These are phyloP conservation scores for Coryphaenoides rupestris DNA, from an alignment of 2,113 vertebrate genomes.

Conservation along the genomic window DNA sequence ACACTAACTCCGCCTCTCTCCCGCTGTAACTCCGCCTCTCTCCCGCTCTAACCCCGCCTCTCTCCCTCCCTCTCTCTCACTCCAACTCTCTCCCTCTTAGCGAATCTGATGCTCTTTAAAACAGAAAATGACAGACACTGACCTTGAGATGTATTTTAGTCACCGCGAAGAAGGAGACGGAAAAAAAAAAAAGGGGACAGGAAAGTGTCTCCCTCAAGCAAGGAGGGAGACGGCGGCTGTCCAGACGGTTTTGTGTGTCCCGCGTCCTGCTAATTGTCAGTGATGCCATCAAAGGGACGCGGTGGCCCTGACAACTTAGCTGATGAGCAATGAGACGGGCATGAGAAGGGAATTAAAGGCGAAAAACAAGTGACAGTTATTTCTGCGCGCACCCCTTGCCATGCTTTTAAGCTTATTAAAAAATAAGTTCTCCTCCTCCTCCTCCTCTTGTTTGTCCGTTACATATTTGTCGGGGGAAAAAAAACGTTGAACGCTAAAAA, in stretches of 20 bases:
- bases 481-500: conserved; percentile 17
- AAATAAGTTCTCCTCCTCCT: conserved; percentile 22
- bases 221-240: conserved; percentile 71
- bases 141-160: conserved; percentile 79
- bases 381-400: conserved; percentile 50
- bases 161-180: conserved; percentile 56
- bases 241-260: conserved; percentile 80
- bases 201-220: conserved; percentile 74
- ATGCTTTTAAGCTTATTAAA: conserved; percentile 52
- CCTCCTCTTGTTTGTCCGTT: conserved; percentile 36
- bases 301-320: conserved; percentile 77
- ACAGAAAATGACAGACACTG: conserved; percentile 72
- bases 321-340: conserved; percentile 73
- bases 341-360: conserved; percentile 55
- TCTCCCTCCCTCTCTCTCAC: conserved; percentile 67
- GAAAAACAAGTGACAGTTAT: conserved; percentile 59
- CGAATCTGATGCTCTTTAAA: conserved; percentile 68
- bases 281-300: conserved; percentile 77
- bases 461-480: conserved; percentile 8
- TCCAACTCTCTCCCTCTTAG: conserved; percentile 64
- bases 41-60: conserved; percentile 34
- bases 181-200: too few relatives aligned
- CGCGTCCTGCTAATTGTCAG: conserved; percentile 81
- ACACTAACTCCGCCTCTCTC: conserved; percentile 63
- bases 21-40: conserved; percentile 40